These are phyloP conservation scores for Craseonycteris thonglongyai DNA, from an alignment of 2,113 vertebrate genomes.

Conservation along the genomic window DNA sequence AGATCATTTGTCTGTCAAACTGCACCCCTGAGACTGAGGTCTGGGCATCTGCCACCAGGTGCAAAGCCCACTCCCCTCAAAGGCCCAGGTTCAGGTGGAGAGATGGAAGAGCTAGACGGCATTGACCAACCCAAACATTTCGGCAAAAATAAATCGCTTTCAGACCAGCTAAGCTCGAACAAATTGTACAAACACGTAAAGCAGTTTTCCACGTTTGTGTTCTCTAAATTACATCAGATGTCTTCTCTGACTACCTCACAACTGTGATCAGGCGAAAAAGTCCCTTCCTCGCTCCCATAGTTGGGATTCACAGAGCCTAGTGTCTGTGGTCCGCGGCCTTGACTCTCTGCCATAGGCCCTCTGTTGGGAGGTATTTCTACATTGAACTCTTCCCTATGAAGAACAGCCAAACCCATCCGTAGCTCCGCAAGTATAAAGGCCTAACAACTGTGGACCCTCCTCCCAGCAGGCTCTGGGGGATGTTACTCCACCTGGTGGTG, in stretches of 20 bases:
- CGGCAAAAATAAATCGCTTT: neutral
- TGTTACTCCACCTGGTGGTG: fast-evolving
- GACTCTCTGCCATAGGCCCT: neutral
- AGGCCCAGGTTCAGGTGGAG: neutral
- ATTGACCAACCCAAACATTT: neutral
- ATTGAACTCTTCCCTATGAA: neutral
- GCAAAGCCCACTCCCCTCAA: neutral
- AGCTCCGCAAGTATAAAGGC: neutral
- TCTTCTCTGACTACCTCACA: neutral
- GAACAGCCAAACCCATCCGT: neutral
- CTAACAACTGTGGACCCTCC: neutral
- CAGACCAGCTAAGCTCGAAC: neutral
- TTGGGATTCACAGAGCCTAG: neutral
- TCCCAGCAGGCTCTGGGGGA: neutral
- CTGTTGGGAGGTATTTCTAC: neutral
- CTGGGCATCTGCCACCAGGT: neutral
- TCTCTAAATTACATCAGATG: neutral
- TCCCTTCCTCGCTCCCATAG: neutral
- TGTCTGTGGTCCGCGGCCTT: neutral
- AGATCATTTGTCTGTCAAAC: neutral
- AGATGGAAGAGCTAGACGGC: neutral
- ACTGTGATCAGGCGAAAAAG: neutral
- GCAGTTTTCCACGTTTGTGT: neutral
- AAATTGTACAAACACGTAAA: neutral
- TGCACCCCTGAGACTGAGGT: neutral